Conservation (phyloP, 2,113 vertebrate genomes). For the Hiodon alosoides region DNA sequence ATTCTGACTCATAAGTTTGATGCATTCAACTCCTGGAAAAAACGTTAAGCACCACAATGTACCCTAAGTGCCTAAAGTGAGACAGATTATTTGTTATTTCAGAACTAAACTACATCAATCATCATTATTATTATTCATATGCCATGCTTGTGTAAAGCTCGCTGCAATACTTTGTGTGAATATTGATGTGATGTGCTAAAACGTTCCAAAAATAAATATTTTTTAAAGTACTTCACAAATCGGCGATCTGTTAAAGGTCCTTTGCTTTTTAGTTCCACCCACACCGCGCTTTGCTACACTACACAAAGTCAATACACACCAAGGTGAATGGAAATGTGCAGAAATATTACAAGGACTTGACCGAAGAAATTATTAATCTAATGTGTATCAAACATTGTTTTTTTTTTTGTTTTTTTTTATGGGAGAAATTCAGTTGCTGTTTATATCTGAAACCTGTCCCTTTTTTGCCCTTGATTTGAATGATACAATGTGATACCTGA, state of each 20-base stretch:
- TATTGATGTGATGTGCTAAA: neutral
- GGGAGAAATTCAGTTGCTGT: neutral
- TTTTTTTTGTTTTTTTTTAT: neutral
- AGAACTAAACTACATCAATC: neutral
- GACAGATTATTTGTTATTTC: neutral
- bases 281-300: conserved; percentile 21
- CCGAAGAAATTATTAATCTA: conserved; percentile 28
- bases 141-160: neutral
- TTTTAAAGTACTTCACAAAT: conserved; percentile 1
- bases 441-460: neutral
- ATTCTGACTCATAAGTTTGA: too few species aligned
- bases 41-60: too few species aligned
- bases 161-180: neutral
- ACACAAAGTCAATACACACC: conserved; percentile 35
- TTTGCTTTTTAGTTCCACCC: conserved; percentile 1
- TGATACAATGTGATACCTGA: conserved; percentile 7
- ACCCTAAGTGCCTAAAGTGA: neutral
- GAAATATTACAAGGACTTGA: conserved; percentile 16
- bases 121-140: neutral
- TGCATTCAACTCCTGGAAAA: too few species aligned
- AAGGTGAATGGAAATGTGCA: conserved; percentile 4
- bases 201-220: neutral
- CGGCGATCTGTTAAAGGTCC: conserved; percentile 31
- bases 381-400: conserved; percentile 18
- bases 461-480: neutral